These are phyloP conservation scores for Rhizomys pruinosus DNA, from an alignment of 2,113 vertebrate genomes.

Conservation along the genomic window DNA sequence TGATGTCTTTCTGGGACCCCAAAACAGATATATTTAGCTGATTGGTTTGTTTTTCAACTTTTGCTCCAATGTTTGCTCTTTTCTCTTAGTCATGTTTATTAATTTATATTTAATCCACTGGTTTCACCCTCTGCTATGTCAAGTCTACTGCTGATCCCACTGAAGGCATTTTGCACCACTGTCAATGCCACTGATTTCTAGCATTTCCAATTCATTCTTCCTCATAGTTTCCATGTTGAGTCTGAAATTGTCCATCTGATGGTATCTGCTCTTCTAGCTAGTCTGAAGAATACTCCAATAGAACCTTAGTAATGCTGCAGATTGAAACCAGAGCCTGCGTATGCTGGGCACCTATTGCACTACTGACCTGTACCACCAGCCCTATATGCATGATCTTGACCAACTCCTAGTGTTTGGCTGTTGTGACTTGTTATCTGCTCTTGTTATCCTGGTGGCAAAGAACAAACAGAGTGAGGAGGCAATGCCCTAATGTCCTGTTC, in stretches of 20 bases:
- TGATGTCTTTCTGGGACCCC: background rate
- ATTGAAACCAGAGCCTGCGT: background rate
- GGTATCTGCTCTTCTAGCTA: background rate
- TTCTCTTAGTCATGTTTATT: background rate
- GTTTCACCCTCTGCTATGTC: background rate
- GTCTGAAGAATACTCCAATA: background rate
- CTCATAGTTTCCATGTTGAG: background rate
- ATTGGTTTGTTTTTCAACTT: background rate
- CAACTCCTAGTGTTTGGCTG: background rate
- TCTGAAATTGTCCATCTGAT: background rate
- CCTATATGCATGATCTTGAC: background rate
- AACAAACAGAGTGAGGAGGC: too few species aligned
- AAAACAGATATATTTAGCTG: background rate
- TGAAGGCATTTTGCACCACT: background rate
- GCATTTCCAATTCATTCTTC: background rate
- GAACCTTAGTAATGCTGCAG: background rate
- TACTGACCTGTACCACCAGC: background rate
- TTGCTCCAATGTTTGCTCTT: background rate
- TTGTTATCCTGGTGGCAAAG: background rate
- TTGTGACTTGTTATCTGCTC: background rate
- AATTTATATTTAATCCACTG: background rate
- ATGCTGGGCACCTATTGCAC: background rate
- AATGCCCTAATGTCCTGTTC: background rate
- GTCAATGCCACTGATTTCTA: background rate
- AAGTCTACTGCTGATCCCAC: background rate